Evolutionary conservation across 2,888 invertebrate genomes (phyloP), one percentile per base, ranked within the genome.

Genomic region (Byasa hedistus): DNA sequence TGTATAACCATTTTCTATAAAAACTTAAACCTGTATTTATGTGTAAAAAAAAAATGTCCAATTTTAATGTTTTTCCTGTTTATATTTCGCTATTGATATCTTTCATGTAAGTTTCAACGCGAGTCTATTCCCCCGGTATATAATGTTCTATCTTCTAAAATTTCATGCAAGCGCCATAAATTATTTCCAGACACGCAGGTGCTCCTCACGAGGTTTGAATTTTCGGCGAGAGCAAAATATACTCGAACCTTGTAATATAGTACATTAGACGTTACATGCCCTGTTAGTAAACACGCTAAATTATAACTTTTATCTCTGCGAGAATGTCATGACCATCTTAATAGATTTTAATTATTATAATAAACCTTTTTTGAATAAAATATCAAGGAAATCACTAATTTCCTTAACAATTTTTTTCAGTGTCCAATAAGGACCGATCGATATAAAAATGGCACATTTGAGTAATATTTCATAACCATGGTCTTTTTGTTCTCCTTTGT

Each of bases 61-160:
- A 15, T 4, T 48, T n/a, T 48, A 48, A 48, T 48, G 1, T 48
- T n/a, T 19, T n/a, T 8, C 5, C n/a, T 48, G n/a, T 65, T 60
- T 59, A 48, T 65, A 24, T 60, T 65, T 59, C 54, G 55, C 54
- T 27, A 36, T 65, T 59, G 44, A 65, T 65, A 59, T 22, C 5
- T 54, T 62, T 55, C 55, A 62, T 62, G 62, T 65, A 62, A 62
- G 54, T 68, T 71, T 70, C 70, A 69, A 56, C 67, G 39, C 58
- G 66, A 59, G 64, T 68, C 66, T 62, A 61, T 65, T 69, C 69
- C 65, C 68, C 55, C 48, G 36, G 57, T 32, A 59, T 54, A 64
- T 61, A 64, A 66, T 67, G 61, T 65, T 71, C 70, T 68, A 66
- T 69, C 70, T 70, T 63, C 63, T 67, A 39, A 63, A 67, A 67